Base-by-base conservation (phyloP, 35 echinoderm and acorn worm genomes). In the Heliocidaris erythrogramma region DNA sequence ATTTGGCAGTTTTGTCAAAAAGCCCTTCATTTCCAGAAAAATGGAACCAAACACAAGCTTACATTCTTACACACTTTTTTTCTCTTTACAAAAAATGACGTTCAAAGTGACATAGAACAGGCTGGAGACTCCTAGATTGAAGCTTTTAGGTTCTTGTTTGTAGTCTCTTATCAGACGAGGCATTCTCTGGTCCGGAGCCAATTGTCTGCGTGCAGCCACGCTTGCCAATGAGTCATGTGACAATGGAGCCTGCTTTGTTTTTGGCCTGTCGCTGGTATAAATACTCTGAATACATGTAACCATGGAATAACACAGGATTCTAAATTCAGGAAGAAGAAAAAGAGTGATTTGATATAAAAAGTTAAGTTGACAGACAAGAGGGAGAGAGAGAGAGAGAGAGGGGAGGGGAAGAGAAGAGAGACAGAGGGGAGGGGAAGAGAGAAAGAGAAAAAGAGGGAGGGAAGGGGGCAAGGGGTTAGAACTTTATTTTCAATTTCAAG, bases 201-300 rank as follows among this genome's bases (percentile, higher is more conserved):
- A 48, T 89, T 89, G 32, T 89, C 87, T 89, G 87, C 18, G 32
- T 89, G 87, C 87, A 35, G 87, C 16, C 87, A 89, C 47, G 32
- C 87, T 48, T 5, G 47, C 31, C 17, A 47, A 30, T 89, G 87
- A 89, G 87, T 89, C 87, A 89, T 89, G 87, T 89, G 87, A 89
- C 31, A 48, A 13, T 89, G 87, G 87, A 13, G 87, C 87, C 87
- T 32, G 12, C 18, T 31, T 89, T 89, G 87, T 89, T 89, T 89
- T 89, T 14, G 47, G 87, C 31, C 47, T 48, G 87, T 89, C 87
- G 87, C 30, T 89, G 87, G 87, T 89, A 89, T 12, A 47, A 89
- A 89, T 48, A 89, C 31, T 13, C 31, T 13, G 29, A 21, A 89
- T 89, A n/a, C n/a, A n/a, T n/a, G n/a, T n/a, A 48, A 89, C 65